Conservation (phyloP, 2,113 vertebrate genomes). For the Cacatua alba region DNA sequence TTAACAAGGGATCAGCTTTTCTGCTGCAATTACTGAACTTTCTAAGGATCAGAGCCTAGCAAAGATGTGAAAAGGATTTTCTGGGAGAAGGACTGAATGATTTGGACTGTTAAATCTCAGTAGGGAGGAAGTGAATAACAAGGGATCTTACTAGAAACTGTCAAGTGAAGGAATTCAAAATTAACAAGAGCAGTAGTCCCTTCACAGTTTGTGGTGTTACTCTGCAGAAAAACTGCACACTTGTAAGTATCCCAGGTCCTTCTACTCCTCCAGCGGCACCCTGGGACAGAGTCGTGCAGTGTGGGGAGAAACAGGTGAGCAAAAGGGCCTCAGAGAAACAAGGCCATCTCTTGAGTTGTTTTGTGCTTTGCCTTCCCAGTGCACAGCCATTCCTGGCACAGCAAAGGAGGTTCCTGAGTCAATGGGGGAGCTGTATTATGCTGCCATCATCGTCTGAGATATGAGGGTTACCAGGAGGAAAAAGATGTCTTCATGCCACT, state of each 20-base stretch:
- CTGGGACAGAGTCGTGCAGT: neutral
- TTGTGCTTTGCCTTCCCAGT: neutral
- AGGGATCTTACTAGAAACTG: neutral
- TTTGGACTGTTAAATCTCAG: neutral
- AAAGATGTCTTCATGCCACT: neutral
- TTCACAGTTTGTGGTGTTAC: neutral
- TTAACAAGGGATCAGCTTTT: neutral
- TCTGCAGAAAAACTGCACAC: neutral
- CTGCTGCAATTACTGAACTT: neutral
- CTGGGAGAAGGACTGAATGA: neutral
- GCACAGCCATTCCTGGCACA: neutral
- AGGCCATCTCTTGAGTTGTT: neutral
- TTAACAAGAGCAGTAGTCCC: neutral
- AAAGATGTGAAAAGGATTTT: neutral
- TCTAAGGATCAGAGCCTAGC: neutral
- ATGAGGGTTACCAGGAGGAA: neutral
- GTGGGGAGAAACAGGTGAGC: neutral
- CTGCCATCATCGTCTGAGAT: neutral
- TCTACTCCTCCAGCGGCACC: neutral
- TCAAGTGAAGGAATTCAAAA: neutral
- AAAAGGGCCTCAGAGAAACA: neutral
- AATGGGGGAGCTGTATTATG: neutral
- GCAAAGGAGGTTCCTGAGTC: neutral
- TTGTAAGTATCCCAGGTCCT: neutral
- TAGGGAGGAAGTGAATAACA: neutral